Base-by-base conservation (phyloP, 2,113 vertebrate genomes). In the Colistium nudipinnis region DNA sequence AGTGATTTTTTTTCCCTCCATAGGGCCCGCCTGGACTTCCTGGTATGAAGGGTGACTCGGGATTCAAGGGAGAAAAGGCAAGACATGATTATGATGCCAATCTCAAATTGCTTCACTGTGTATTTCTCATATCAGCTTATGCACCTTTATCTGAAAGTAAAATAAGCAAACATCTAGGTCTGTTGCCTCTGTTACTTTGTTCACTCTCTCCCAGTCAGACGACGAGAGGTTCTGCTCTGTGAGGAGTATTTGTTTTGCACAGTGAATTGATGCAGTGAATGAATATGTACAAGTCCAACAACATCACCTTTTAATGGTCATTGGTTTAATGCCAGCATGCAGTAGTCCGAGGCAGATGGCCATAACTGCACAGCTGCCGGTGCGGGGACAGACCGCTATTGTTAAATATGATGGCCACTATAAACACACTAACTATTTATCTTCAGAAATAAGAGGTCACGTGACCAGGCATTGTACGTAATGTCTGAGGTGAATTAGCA, bases 61-160 rank as follows among this genome's bases (percentile, higher is more conserved):
- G 98, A 49, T 92, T 38, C 53, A 99, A 99, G 87, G 98, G 98
- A 88, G 98, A 99, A 77, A 99, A 99, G 96, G 98, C 95, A 89
- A 84, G 82, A 60, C 39, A 41, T 79, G 78, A 84, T 88, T 86
- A 75, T n/a, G 68, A 85, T 84, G 64, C 74, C 80, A 80, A 83
- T 87, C 81, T 87, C 59, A 83, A 82, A 84, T 75, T 72, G 71
- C 77, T 77, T 87, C 43, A 80, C 79, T 79, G 65, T 81, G 62
- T 74, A 70, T 81, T 84, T 60, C 77, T 76, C 17, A 67, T 84
- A 84, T 84, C 77, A 81, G 55, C 35, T 43, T 10, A 5, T 64
- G 39, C 2, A 24, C 72, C 64, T 86, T n/a, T 85, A 90, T 88
- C 83, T 59, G 63, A 38, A 72, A 72, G 54, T 62, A 13, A 66